phyloP scores from a whole-genome alignment of 2,888 invertebrate genomes.

The Coremacera marginata region DNA sequence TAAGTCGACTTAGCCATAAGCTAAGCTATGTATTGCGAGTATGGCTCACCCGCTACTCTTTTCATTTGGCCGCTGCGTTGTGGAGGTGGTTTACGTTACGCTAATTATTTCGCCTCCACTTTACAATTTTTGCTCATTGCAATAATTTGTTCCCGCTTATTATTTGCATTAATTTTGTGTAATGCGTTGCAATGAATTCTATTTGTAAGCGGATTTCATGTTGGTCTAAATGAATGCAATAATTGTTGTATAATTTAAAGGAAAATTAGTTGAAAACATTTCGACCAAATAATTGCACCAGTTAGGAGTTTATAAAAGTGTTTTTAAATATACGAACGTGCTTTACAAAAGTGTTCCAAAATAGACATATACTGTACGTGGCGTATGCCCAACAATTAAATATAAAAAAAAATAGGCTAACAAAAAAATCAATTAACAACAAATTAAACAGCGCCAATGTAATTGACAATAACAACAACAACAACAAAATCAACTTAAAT shows the following conservation, averaged over 20 bases:
- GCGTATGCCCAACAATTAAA: no score
- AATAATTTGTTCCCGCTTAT: slow-evolving; percentile 25
- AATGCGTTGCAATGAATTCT: background rate
- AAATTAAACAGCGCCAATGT: background rate
- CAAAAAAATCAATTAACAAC: background rate
- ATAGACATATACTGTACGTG: no score
- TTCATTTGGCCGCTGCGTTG: background rate
- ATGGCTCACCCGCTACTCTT: no score
- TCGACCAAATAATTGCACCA: background rate
- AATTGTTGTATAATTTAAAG: background rate
- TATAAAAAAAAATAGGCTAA: background rate
- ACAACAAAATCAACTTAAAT: background rate
- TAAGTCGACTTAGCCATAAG: no score
- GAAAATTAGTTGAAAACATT: background rate
- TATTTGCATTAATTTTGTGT: slow-evolving; percentile 21
- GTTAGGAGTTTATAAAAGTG: background rate
- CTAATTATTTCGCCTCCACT: background rate
- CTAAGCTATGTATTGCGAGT: no score
- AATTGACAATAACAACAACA: background rate
- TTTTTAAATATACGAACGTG: no score
- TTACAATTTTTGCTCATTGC: slow-evolving; percentile 5
- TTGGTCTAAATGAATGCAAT: background rate
- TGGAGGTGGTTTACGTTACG: background rate
- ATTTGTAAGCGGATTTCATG: background rate
- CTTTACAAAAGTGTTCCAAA: no score